Conservation (phyloP, 2,113 vertebrate species). For the Caloenas nicobarica region DNA sequence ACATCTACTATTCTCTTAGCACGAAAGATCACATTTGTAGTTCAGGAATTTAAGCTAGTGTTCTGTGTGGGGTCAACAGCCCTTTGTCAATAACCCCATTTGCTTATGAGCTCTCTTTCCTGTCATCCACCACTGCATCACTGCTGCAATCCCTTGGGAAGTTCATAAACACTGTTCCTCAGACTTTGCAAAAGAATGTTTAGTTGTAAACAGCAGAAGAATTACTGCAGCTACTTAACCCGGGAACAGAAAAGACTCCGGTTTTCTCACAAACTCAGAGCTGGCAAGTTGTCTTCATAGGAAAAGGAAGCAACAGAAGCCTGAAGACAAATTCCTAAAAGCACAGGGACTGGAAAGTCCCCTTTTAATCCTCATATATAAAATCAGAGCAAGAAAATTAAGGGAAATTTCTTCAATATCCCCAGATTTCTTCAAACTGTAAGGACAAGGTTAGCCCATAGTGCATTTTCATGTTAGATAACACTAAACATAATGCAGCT, state of each 20-base stretch:
- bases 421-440: background rate
- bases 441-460: background rate
- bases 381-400: background rate
- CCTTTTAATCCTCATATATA: background rate
- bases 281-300: background rate
- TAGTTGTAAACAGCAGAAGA: conserved; percentile 8
- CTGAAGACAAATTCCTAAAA: background rate
- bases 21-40: background rate
- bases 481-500: background rate
- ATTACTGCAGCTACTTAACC: conserved; percentile 22
- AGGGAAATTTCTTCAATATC: background rate
- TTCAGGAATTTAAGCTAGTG: background rate
- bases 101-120: background rate
- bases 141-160: background rate
- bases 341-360: background rate
- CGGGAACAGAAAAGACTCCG: background rate
- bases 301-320: background rate
- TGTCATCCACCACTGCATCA: background rate
- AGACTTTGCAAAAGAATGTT: background rate
- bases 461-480: background rate
- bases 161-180: background rate
- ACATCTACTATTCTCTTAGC: background rate
- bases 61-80: background rate
- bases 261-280: conserved; percentile 15
- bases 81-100: background rate